Base-by-base conservation (phyloP, 2,888 invertebrate genomes). In the Acleris emargana region DNA sequence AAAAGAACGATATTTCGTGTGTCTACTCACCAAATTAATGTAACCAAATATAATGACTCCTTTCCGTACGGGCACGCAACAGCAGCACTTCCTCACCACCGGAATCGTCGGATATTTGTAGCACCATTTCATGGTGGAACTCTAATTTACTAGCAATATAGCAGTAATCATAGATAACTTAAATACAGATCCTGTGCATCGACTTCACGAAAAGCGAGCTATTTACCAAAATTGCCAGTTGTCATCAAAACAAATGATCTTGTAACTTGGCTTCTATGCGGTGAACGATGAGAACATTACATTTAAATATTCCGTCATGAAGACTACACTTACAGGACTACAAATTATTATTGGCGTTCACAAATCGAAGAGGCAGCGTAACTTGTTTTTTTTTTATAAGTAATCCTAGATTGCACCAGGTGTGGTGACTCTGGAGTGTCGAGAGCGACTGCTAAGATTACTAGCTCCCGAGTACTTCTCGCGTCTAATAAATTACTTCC, bases 31-130 rank as follows among this genome's bases (percentile, higher is more conserved):
- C 76, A 88, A 78, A 76, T 87, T 86, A 63, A 83, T 77, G 71
- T 88, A 88, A 73, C 84, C 88, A 68, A 87, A 86, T 59, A 87
- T 82, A 52, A 80, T 80, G 7, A 88, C 80, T 16, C 88, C 88
- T 69, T 77, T 82, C 25, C 85, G 73, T 7, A 86, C 75, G 0
- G 88, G 87, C 51, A 88, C 82, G 70, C 83, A 87, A 59, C 83
- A 87, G 63, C 88, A 88, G 22, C 88, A 88, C 77, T 87, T 87
- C 53, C 76, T 79, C 43, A 80, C 73, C 1, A 81, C 73, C 11
- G 84, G 84, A 62, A 81, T 63, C 25, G 64, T 72, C 9, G 80
- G 78, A 69, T 82, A 85, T 54, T 73, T 75, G 9, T 71, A 75
- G 55, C 75, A 81, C 66, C 76, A 58, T 72, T 78, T 78, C 70